phyloP scores from a whole-genome alignment of 1,140 invertebrate genomes.

The Drosophila navojoa region DNA sequence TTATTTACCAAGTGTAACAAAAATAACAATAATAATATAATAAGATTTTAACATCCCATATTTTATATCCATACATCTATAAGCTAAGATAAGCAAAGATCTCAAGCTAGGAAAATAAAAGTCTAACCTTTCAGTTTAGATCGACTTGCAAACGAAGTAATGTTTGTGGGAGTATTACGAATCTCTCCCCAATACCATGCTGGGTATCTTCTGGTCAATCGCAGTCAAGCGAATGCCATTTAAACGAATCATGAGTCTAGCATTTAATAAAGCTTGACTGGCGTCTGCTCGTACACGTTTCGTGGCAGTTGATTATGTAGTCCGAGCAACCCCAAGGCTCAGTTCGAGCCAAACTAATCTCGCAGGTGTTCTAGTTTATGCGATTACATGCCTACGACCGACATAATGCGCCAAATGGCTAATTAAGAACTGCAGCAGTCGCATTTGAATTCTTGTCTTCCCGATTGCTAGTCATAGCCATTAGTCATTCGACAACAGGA shows the following conservation, averaged over 20 bases:
- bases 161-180: too few species aligned
- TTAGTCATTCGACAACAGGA: conserved; percentile 52
- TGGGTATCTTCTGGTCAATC: not conserved
- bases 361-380: conserved; percentile 50
- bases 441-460: conserved; percentile 40
- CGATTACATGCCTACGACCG: conserved; percentile 46
- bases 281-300: not conserved
- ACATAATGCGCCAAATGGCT: conserved; percentile 72
- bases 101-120: too few species aligned
- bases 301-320: not conserved
- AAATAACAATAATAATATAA: too few species aligned
- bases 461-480: conserved; percentile 64
- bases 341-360: conserved; percentile 44
- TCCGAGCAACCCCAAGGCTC: not conserved
- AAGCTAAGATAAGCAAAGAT: too few species aligned
- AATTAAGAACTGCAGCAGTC: conserved; percentile 72
- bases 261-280: conserved; percentile 36
- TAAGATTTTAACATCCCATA: too few species aligned
- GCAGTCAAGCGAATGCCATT: not conserved
- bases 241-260: conserved; percentile 5
- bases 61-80: too few species aligned
- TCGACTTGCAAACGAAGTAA: too few species aligned
- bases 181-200: too few species aligned
- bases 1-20: too few species aligned
- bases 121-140: too few species aligned